phyloP scores from a whole-genome alignment of 2,888 invertebrate species.

The Aleiodes testaceus region DNA sequence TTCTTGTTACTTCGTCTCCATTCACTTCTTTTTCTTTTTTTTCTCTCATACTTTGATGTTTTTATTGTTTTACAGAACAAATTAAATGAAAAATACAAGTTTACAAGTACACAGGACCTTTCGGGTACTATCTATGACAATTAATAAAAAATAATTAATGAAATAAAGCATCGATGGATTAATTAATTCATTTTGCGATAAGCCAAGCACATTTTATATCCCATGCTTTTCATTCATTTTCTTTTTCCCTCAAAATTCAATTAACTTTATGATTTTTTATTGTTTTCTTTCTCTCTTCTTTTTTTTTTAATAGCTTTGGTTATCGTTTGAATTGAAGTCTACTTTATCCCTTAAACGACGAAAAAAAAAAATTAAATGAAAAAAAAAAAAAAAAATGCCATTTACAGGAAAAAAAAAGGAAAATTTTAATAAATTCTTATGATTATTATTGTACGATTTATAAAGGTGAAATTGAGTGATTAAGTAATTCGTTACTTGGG shows the following conservation, averaged over 20 bases:
- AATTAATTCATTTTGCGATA: constrained; percentile 26
- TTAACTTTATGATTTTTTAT: constrained; percentile 13
- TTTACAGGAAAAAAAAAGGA: constrained; percentile 1
- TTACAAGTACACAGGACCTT: constrained; percentile 55
- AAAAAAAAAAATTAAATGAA: constrained; percentile 5
- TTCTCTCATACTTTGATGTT: constrained; percentile 46
- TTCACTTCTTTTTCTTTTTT: constrained; percentile 23
- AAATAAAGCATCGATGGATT: constrained; percentile 17
- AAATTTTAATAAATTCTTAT: constrained; percentile 26
- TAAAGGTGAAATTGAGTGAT: constrained; percentile 43
- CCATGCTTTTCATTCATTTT: constrained; percentile 26
- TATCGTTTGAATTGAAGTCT: constrained; percentile 18
- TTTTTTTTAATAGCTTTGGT: constrained; percentile 34
- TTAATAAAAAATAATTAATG: constrained; percentile 47
- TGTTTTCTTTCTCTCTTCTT: background rate
- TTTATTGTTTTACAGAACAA: constrained; percentile 50
- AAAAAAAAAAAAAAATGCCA: background rate
- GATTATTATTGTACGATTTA: constrained; percentile 42
- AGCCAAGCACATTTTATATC: constrained; percentile 27
- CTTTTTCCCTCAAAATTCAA: constrained; percentile 2
- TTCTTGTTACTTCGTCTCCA: too few species aligned
- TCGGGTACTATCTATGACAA: constrained; percentile 48
- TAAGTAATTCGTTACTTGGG: constrained; percentile 38
- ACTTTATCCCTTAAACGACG: constrained; percentile 6
- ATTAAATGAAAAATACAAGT: constrained; percentile 53